Percentiles rank a stretch among this genome's conserved stretches.
Evolutionary conservation across 2,797 vertebrate species (phyloP).

Genomic region (Pampus argenteus): DNA sequence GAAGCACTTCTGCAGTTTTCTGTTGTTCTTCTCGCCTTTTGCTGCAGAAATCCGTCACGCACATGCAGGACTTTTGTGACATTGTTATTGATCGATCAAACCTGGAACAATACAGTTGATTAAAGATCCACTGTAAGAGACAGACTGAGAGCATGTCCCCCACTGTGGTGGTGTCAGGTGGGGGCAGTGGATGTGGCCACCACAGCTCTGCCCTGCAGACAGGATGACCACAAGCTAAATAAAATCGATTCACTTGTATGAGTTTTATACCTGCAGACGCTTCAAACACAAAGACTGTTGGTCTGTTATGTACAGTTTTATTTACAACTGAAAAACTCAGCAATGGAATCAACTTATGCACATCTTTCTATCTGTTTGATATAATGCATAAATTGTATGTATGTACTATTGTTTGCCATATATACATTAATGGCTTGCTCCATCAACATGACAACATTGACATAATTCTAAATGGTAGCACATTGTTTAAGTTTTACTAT

Average conservation of each 20-base stretch:
- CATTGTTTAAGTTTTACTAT: constrained; percentile 81
- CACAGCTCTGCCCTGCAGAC: constrained; percentile 46
- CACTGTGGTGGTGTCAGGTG: constrained; percentile 17
- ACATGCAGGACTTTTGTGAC: constrained; percentile 21
- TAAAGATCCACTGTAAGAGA: constrained; percentile 76
- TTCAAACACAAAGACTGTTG: constrained; percentile 60
- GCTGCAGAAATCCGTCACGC: constrained; percentile 39
- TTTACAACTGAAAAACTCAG: constrained; percentile 97
- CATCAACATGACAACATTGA: constrained; percentile 89
- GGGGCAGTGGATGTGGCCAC: constrained; percentile 43
- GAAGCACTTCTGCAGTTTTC: neutral
- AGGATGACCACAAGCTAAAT: constrained; percentile 54
- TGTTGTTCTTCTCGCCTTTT: constrained; percentile 20
- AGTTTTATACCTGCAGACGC: constrained; percentile 18
- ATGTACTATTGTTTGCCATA: constrained; percentile 88
- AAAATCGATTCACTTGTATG: constrained; percentile 49
- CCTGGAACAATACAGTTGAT: constrained; percentile 65
- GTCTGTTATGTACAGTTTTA: constrained; percentile 91
- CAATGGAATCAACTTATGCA: constrained; percentile 87
- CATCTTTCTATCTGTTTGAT: constrained; percentile 85
- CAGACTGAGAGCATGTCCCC: constrained; percentile 65
- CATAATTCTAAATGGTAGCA: constrained; percentile 83
- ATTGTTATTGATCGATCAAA: constrained; percentile 49
- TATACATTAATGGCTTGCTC: constrained; percentile 90
- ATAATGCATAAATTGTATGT: constrained; percentile 88